Evolutionary conservation across 2,797 vertebrate genomes (phyloP), one percentile per base, ranked within the genome.

Genomic region (Tachyglossus aculeatus): DNA sequence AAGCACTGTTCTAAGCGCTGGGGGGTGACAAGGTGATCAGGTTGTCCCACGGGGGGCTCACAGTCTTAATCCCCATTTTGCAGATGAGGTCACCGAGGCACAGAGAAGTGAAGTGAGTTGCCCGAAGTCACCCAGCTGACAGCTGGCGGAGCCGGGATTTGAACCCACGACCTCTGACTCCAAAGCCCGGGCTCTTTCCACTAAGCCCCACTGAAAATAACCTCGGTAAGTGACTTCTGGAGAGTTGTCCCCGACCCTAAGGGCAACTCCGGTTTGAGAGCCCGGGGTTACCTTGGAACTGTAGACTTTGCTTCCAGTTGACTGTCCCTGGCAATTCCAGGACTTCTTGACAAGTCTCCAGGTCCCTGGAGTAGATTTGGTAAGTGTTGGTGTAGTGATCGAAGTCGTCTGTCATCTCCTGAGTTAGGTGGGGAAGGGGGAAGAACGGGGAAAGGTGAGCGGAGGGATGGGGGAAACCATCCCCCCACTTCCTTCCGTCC

Each of bases 301-400:
- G 84, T 54, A 86, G 34, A 41, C 80, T 63, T n/a, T 86, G 82
- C 9, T 77, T 82, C 82, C 84, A 86, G 0, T 78, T 81, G 64
- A 86, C 78, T 50, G 84, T 77, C 27, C 61, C 63, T 34, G 77
- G 51, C 14, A 54, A 64, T 4, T 19, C n/a, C 24, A 86, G 57
- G 21, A 69, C 25, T 27, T 74, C 51, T 43, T 52, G 56, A 52
- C 71, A 78, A 4, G 61, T 74, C 43, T 55, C 33, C 7, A 50
- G 32, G 19, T 84, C 69, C 22, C 44, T 76, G 60, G 79, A 77
- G 60, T 64, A 82, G 36, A 86, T 31, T 11, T 78, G 82, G 43
- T 86, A 86, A 31, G 67, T 74, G 43, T 84, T 86, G 53, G 63
- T 74, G 18, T 86, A 86, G 39, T 54, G 61, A 44, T 84, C 77